A percentile compares a stretch with the other conserved stretches of the same genome.
These are phyloP conservation scores for Bombus cullumanus DNA, from an alignment of 1,140 invertebrate species.

Conservation along the genomic window DNA sequence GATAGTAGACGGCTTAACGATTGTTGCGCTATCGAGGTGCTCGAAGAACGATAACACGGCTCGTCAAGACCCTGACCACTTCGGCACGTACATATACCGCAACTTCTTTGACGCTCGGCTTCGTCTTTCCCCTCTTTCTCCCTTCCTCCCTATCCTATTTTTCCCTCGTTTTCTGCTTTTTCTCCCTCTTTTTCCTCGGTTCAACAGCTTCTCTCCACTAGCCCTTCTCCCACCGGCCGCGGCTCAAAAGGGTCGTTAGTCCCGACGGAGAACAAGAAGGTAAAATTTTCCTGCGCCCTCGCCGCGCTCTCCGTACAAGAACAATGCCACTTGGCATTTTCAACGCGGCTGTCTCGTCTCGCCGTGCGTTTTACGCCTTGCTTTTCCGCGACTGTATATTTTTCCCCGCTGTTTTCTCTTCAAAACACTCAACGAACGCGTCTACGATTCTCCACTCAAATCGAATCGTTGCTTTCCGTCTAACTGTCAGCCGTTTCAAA, in stretches of 20 bases:
- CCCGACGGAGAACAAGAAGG: conserved; percentile 27
- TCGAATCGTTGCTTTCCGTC: neutral
- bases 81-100: conserved; percentile 41
- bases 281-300: conserved; percentile 20
- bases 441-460: too few relatives aligned
- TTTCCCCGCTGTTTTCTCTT: neutral
- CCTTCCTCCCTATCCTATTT: neutral
- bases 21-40: conserved; percentile 54
- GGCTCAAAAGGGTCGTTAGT: conserved; percentile 54
- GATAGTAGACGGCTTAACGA: conserved; percentile 54
- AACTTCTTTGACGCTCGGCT: conserved; percentile 9
- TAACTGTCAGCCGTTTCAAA: rapidly evolving
- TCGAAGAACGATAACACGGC: conserved; percentile 30
- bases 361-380: too few relatives aligned
- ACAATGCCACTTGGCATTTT: conserved; percentile 29
- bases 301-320: neutral
- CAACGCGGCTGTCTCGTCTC: neutral
- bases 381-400: neutral
- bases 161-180: neutral
- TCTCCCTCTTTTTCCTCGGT: neutral
- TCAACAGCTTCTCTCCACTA: too few relatives aligned
- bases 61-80: conserved; percentile 12
- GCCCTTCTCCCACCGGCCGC: neutral
- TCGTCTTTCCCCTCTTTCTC: neutral
- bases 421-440: too few relatives aligned